Evolutionary conservation across 2,113 vertebrate species (phyloP), one percentile per base, ranked within the genome.

Genomic region (Lathamus discolor): DNA sequence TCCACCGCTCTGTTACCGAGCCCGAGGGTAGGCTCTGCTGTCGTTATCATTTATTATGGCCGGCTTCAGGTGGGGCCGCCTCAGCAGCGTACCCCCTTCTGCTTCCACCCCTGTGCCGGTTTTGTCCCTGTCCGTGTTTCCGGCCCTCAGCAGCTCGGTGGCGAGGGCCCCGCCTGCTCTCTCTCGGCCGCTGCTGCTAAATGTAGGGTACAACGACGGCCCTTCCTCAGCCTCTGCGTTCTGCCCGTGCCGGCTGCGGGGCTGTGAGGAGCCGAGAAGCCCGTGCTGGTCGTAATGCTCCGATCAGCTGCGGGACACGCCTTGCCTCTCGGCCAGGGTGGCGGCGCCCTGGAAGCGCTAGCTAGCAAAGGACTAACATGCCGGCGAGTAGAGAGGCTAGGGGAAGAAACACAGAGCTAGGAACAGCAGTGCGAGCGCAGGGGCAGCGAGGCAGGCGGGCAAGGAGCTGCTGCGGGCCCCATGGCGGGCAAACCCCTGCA

Each of bases 371-470:
- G 18, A 13, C 35, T 33, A 8, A 55, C 37, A 24, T 13, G 9
- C 23, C 6, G 17, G 43, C 10, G 3, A 8, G 39, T 16, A 2
- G 37, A 23, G 29, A 17, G 15, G 12, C 3, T 4, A 13, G 19
- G 29, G 8, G 13, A 16, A 10, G 33, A 14, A 9, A 17, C 6
- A 6, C 7, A 0, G 1, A 25, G 33, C 10, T 19, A 48, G 18
- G 2, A 35, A 4, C 20, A 4, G 57, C 18, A 7, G 3, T 3
- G 17, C 5, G 2, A 46, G 24, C 12, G 28, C 37, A 1, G 2
- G 20, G 24, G 2, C 10, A 17, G 28, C 0, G 17, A 17, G 33
- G 19, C 27, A 8, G 33, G 20, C 4, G 2, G 8, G 20, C 20
- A 10, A 29, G 37, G 37, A 27, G 41, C 41, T 9, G 33, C 11